Base-by-base conservation (phyloP, 1,140 invertebrate genomes). In the Drosophila murphyi region DNA sequence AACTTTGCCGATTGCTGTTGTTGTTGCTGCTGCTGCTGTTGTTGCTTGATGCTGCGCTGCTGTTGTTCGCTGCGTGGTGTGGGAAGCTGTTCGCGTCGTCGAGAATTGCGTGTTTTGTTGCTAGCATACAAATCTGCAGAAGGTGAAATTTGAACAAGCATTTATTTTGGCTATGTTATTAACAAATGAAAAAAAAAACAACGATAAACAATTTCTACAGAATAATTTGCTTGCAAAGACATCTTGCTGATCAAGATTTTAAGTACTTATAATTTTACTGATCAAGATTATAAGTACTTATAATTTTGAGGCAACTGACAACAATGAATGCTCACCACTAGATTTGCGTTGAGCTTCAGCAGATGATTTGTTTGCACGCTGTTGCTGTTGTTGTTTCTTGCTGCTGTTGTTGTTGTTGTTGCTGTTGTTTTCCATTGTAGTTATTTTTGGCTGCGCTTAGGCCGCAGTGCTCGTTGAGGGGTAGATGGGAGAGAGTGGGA, bases 261-360 rank as follows among this genome's bases (percentile, higher is more conserved):
- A 20, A 20, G 20, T 20, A 20, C 20, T 20, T 20, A 47, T 45
- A 8, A 51, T 6, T 5, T 28, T 7, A n/a, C 20, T 20, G 20
- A 20, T 20, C 20, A 20, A 20, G 20, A 20, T 20, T 20, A 1
- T 20, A 20, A 20, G 20, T 20, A 20, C 20, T 20, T 20, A 47
- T 45, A 8, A 51, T 6, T 5, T 28, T 7, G 28, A 48, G 5
- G 29, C 3, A 12, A 51, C 39, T 10, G 10, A 41, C 39, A 10
- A 4, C 1, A n/a, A 52, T 76, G 8, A 39, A 34, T 67, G 10
- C 76, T 52, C 37, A 92, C 91, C 91, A 76, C 77, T 90, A 35
- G 83, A 85, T 65, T 87, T 89, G 55, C 90, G 82, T 59, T 82
- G 79, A 32, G 81, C 60, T 56, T 92, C 90, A 90, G 71, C 77